Evolutionary conservation across 2,888 invertebrate species (phyloP).

Genomic region (Timema cristinae): DNA sequence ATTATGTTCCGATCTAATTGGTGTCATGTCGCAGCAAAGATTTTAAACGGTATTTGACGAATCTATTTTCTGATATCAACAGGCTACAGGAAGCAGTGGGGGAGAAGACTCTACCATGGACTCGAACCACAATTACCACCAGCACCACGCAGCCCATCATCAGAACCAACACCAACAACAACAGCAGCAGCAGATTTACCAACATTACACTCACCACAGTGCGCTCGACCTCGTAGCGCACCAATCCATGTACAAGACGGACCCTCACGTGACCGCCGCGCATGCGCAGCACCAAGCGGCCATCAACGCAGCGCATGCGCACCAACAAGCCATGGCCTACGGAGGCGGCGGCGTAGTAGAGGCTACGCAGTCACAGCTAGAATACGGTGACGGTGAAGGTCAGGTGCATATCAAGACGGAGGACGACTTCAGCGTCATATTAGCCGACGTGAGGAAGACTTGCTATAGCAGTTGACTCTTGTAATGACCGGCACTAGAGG

Average conservation of each 20-base stretch:
- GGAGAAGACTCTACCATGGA: conserved; percentile 45
- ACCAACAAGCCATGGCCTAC: conserved; percentile 17
- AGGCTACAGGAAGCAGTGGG: conserved; percentile 35
- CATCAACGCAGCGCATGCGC: conserved; percentile 20
- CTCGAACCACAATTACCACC: conserved; percentile 51
- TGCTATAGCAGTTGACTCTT: conserved; percentile 64
- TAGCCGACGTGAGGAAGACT: conserved; percentile 83
- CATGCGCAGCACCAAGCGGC: conserved; percentile 16
- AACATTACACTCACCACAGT: background rate
- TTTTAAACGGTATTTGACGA: too few species aligned
- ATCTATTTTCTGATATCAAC: background rate
- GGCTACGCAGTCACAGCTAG: conserved; percentile 9
- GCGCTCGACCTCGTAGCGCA: background rate
- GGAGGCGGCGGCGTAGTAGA: background rate
- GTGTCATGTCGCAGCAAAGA: too few species aligned
- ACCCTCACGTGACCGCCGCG: conserved; percentile 2
- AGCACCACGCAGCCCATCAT: conserved; percentile 18
- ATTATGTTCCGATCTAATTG: too few species aligned
- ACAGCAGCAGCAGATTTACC: conserved; percentile 16
- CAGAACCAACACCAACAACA: conserved; percentile 13
- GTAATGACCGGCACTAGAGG: too few species aligned
- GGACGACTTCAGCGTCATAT: conserved; percentile 84
- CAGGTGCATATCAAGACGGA: conserved; percentile 54
- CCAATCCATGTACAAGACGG: conserved; percentile 10
- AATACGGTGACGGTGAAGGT: conserved; percentile 2